A percentile compares a stretch with the other conserved stretches of the same genome.
Evolutionary conservation across 1,140 invertebrate species (phyloP).

Genomic region (Atta texana): DNA sequence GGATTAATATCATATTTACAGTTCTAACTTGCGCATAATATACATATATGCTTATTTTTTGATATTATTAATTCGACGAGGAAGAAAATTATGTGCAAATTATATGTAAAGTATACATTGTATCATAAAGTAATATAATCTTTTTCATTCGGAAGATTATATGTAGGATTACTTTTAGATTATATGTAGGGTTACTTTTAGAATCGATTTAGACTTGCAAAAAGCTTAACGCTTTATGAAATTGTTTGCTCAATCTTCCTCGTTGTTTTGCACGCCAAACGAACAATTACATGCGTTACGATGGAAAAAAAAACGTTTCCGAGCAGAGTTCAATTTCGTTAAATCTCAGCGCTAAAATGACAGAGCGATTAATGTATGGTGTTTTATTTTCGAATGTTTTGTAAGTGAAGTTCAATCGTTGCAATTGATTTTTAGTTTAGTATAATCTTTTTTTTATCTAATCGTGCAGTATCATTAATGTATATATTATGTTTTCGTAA

Average conservation of each 20-base stretch:
- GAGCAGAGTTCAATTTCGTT: neutral
- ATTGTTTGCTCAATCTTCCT: constrained; percentile 36
- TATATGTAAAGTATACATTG: neutral
- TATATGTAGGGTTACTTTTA: neutral
- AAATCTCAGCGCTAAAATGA: neutral
- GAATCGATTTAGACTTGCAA: neutral
- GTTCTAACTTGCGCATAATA: constrained; percentile 7
- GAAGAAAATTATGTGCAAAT: neutral
- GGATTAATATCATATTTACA: constrained; percentile 4
- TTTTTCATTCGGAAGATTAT: neutral
- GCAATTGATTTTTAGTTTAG: constrained; percentile 4
- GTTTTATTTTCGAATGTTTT: constrained; percentile 2
- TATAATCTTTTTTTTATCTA: constrained; percentile 3
- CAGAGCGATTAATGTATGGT: neutral
- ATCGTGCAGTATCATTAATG: neutral
- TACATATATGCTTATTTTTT: constrained; percentile 7
- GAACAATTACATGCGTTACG: neutral
- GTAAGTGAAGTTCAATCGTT: neutral
- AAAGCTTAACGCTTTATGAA: constrained; percentile 7
- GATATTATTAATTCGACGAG: constrained; percentile 2
- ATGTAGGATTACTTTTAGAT: neutral
- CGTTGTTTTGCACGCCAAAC: neutral
- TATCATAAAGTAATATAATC: constrained; percentile 14
- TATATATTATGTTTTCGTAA: neutral
- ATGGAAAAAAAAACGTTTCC: neutral